Conservation (phyloP, 92 coral and sea anemone species). For the Epizoanthus ramosus region DNA sequence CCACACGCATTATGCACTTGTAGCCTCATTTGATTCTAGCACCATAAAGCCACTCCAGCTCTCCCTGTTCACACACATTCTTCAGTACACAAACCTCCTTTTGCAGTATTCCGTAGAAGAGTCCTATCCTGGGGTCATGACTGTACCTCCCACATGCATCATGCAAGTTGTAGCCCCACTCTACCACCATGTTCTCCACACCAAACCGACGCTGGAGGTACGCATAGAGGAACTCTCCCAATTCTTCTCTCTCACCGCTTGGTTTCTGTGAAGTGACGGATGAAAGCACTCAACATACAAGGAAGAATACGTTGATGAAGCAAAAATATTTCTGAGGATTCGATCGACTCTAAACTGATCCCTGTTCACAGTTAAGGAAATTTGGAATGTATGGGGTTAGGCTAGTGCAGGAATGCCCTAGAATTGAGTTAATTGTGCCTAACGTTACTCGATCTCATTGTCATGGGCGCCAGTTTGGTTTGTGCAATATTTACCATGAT, state of each 20-base stretch:
- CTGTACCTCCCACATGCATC: conserved; percentile 92
- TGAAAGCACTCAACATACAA: not conserved
- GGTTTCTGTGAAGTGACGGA: conserved; percentile 63
- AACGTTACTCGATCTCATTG: too few relatives aligned
- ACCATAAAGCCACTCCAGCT: not conserved
- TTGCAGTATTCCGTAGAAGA: conserved; percentile 82
- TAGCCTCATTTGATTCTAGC: conserved; percentile 72
- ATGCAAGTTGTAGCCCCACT: conserved; percentile 95
- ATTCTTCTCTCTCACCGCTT: conserved; percentile 74
- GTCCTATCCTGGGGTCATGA: conserved; percentile 91
- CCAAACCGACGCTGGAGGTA: conserved; percentile 97
- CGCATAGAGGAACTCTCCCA: conserved; percentile 82
- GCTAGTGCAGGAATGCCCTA: too few relatives aligned
- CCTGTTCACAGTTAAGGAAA: not conserved
- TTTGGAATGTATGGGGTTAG: too few relatives aligned
- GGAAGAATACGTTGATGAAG: not conserved
- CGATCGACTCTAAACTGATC: not conserved
- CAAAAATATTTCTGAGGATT: not conserved
- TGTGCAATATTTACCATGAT: too few relatives aligned
- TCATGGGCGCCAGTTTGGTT: too few relatives aligned
- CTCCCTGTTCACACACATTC: not conserved
- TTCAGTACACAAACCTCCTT: conserved; percentile 72
- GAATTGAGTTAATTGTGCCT: too few relatives aligned
- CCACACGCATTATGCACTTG: conserved; percentile 91
- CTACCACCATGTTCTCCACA: conserved; percentile 90